Evolutionary conservation across 2,797 vertebrate genomes (phyloP).

Genomic region (Pithecia hirsuta): DNA sequence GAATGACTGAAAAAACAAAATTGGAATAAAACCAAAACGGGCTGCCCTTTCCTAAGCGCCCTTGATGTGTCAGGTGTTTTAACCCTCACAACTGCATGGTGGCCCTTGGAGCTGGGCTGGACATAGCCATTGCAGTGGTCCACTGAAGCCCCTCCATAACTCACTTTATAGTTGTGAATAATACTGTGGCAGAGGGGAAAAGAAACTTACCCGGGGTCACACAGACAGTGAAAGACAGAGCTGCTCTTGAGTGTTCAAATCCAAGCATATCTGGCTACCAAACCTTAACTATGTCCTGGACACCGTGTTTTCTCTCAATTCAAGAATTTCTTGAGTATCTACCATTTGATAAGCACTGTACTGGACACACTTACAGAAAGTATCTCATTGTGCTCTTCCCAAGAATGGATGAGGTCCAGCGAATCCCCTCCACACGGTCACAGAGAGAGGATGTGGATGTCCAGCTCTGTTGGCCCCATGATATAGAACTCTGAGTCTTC

Average conservation of each 20-base stretch:
- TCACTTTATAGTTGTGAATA: neutral
- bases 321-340: neutral
- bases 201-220: neutral
- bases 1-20: slow-evolving; percentile 36
- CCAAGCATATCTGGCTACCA: neutral
- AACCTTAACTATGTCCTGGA: neutral
- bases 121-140: fast-evolving
- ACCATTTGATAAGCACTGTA: neutral
- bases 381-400: neutral
- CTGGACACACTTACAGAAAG: neutral
- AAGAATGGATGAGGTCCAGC: neutral
- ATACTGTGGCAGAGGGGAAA: neutral
- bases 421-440: neutral
- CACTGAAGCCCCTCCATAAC: fast-evolving
- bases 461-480: neutral
- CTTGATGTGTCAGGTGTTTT: neutral
- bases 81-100: neutral
- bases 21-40: neutral
- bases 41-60: neutral
- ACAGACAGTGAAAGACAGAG: neutral
- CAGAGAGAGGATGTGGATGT: neutral
- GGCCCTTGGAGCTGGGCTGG: no score
- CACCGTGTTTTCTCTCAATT: neutral
- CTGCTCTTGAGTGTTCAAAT: neutral
- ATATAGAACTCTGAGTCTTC: neutral